Percentiles rank a stretch among this genome's conserved stretches.
These are phyloP conservation scores for Phenganax marumi DNA, from an alignment of 92 coral and sea anemone species.

Conservation along the genomic window DNA sequence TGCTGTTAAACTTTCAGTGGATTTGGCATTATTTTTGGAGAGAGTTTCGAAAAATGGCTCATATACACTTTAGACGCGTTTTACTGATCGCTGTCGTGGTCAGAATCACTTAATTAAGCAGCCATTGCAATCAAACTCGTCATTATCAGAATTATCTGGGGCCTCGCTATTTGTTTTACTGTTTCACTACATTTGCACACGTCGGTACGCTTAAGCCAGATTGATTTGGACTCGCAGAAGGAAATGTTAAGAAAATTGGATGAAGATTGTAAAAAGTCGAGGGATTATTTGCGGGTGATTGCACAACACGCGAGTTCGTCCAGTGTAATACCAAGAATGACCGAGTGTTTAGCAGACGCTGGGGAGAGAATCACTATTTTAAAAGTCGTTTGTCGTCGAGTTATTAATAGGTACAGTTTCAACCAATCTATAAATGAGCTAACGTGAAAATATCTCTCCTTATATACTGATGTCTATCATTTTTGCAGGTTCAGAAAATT, in stretches of 20 bases:
- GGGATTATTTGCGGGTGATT: slow-evolving; percentile 93
- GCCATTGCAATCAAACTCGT: no score
- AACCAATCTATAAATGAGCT: not conserved
- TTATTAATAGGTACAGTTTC: slow-evolving; percentile 71
- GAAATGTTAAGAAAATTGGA: slow-evolving; percentile 82
- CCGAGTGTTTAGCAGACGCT: slow-evolving; percentile 90
- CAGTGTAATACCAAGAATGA: slow-evolving; percentile 94
- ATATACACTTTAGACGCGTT: no score
- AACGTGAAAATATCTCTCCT: not conserved
- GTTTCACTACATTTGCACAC: no score
- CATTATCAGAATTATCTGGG: no score
- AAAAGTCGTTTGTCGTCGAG: slow-evolving; percentile 94
- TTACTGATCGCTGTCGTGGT: no score
- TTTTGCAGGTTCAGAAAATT: slow-evolving; percentile 78
- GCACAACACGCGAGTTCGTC: slow-evolving; percentile 97
- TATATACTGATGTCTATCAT: not conserved
- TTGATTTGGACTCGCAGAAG: slow-evolving; percentile 85
- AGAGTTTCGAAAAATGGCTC: no score
- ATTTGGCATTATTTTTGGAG: no score
- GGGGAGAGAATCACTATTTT: slow-evolving; percentile 95
- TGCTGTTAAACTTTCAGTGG: no score
- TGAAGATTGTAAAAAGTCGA: slow-evolving; percentile 93
- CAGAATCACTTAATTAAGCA: no score
- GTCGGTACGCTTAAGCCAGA: no score
- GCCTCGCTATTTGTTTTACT: no score